phyloP scores from a whole-genome alignment of 2,888 invertebrate genomes.

The Hirtodrosophila histrioides region DNA sequence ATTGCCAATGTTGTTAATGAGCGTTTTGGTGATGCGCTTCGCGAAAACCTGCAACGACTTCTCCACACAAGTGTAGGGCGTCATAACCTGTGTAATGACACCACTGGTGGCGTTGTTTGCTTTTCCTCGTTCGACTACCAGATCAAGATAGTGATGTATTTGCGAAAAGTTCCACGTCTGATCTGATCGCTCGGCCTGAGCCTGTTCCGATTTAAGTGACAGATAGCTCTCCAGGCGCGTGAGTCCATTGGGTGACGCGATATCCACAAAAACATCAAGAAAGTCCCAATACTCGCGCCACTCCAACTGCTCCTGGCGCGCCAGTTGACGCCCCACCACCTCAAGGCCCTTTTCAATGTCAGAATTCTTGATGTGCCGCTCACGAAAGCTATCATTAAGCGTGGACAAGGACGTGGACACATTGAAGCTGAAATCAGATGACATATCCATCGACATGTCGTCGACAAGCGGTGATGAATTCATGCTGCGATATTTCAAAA shows the following conservation, averaged over 20 bases:
- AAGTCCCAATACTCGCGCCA: slow-evolving; percentile 98
- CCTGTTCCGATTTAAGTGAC: slow-evolving; percentile 41
- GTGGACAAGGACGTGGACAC: slow-evolving; percentile 27
- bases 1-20: slow-evolving; percentile 86
- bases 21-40: slow-evolving; percentile 88
- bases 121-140: slow-evolving; percentile 32
- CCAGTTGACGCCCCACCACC: slow-evolving; percentile 89
- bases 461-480: slow-evolving; percentile 58
- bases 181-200: slow-evolving; percentile 38
- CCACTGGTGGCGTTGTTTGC: slow-evolving; percentile 5
- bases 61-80: slow-evolving; percentile 86
- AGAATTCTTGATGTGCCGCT: slow-evolving; percentile 86
- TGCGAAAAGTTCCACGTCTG: slow-evolving; percentile 36
- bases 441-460: slow-evolving; percentile 11
- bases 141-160: slow-evolving; percentile 53
- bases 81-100: slow-evolving; percentile 69
- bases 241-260: slow-evolving; percentile 90
- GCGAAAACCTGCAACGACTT: slow-evolving; percentile 88
- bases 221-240: slow-evolving; percentile 90
- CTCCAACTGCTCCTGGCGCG: slow-evolving; percentile 89
- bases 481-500: slow-evolving; percentile 70
- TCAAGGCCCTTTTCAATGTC: slow-evolving; percentile 96
- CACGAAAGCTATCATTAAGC: slow-evolving; percentile 75
- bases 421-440: slow-evolving; percentile 24
- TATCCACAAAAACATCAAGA: slow-evolving; percentile 91